phyloP scores from a whole-genome alignment of 2,797 vertebrate genomes.

The Otolemur crassicaudatus region DNA sequence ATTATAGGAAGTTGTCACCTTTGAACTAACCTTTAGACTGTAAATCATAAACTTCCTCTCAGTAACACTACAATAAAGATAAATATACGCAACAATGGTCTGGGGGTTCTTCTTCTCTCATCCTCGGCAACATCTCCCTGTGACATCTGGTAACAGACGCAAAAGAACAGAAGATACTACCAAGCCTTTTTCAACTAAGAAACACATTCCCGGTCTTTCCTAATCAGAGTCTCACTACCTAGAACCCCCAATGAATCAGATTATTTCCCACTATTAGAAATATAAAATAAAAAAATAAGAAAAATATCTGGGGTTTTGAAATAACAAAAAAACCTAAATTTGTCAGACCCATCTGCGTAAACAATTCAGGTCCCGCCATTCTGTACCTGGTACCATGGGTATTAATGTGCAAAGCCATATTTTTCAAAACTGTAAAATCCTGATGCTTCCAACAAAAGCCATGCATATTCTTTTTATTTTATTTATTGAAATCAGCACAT shows the following conservation, averaged over 20 bases:
- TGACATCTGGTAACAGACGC: not conserved
- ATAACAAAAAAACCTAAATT: not conserved
- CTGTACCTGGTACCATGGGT: not conserved
- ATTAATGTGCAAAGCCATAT: not conserved
- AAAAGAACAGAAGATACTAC: not conserved
- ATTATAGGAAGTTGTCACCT: slow-evolving; percentile 65
- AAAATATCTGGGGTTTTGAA: not conserved
- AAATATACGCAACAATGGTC: slow-evolving; percentile 6
- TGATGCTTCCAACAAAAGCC: not conserved
- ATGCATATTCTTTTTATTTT: not conserved
- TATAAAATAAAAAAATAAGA: not conserved
- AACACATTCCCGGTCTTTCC: not conserved
- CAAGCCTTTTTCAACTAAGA: not conserved
- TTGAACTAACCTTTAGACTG: slow-evolving; percentile 40
- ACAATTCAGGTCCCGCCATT: not conserved
- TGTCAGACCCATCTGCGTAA: not conserved
- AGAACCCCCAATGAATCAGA: not conserved
- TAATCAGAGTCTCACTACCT: not conserved
- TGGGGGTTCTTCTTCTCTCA: not conserved
- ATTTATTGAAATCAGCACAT: not conserved
- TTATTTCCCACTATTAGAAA: slow-evolving; percentile 4
- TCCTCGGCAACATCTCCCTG: not conserved
- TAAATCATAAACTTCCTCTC: slow-evolving; percentile 57
- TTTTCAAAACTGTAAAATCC: slow-evolving; percentile 16
- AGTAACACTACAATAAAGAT: not conserved